phyloP scores from a whole-genome alignment of 2,888 invertebrate genomes.

The Trachelus tabidus region DNA sequence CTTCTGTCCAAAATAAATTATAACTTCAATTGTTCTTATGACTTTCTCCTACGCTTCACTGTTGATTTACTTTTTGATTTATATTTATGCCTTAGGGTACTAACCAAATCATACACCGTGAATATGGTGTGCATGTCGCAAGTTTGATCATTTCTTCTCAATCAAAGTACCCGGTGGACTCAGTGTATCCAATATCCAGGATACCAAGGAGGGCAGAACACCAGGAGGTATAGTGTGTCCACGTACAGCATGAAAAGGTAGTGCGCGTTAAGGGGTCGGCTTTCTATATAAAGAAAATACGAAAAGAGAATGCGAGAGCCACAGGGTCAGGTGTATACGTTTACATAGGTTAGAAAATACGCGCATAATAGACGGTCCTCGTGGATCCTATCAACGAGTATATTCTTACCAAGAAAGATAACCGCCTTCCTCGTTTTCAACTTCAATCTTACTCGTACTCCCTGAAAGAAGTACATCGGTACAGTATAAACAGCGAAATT shows the following conservation, averaged over 20 bases:
- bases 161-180: not conserved
- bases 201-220: not conserved
- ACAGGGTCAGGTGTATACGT: constrained; percentile 2
- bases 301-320: constrained; percentile 33
- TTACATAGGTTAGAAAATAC: not conserved
- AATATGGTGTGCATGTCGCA: not conserved
- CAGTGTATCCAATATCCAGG: constrained; percentile 36
- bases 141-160: not conserved
- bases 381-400: not conserved
- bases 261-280: constrained; percentile 32
- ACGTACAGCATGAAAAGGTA: constrained; percentile 9
- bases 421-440: not conserved
- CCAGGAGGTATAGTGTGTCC: constrained; percentile 36
- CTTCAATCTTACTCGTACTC: not conserved
- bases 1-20: not conserved
- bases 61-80: not conserved
- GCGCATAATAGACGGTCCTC: not conserved
- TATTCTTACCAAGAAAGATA: not conserved
- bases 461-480: not conserved
- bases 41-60: not conserved
- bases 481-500: not conserved
- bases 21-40: not conserved
- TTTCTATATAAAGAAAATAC: constrained; percentile 32
- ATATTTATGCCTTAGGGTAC: not conserved
- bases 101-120: not conserved